Conservation (phyloP, 2,797 vertebrate species). For the Sparus aurata region DNA sequence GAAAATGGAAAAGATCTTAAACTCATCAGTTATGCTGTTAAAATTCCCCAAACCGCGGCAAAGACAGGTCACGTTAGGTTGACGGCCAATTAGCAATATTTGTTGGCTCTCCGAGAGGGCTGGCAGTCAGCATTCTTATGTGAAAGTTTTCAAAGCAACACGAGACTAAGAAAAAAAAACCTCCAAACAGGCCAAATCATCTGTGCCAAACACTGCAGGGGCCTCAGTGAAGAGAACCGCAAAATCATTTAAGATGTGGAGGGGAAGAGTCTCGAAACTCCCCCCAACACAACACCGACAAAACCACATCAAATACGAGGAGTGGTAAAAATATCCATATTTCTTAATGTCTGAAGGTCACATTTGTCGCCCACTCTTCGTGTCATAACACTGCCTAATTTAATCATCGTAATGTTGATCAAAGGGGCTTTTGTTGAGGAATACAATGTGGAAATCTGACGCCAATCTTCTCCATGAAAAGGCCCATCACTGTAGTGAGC, state of each 20-base stretch:
- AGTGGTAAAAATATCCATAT: background rate
- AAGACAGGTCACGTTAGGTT: background rate
- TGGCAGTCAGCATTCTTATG: conserved; percentile 21
- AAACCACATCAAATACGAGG: conserved; percentile 1
- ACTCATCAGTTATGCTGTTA: conserved; percentile 4
- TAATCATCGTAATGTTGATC: conserved; percentile 37
- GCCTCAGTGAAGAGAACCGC: conserved; percentile 10
- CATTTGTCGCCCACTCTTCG: conserved; percentile 22
- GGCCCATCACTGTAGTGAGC: conserved; percentile 42
- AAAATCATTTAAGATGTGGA: conserved; percentile 10
- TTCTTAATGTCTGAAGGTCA: conserved; percentile 34
- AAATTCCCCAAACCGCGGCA: conserved; percentile 5
- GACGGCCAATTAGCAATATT: conserved; percentile 31
- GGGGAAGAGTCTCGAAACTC: background rate
- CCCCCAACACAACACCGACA: conserved; percentile 3
- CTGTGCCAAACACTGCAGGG: conserved; percentile 20
- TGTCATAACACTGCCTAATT: conserved; percentile 31
- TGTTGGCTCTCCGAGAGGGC: conserved; percentile 21
- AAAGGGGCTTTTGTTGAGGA: conserved; percentile 38
- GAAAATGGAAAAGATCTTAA: conserved; percentile 17
- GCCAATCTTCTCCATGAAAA: conserved; percentile 56
- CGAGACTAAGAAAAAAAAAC: background rate
- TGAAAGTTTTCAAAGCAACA: conserved; percentile 37
- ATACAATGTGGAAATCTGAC: conserved; percentile 36
- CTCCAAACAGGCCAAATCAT: conserved; percentile 18